Conservation (phyloP, 2,797 vertebrate species). For the Rhyacichthys aspro region DNA sequence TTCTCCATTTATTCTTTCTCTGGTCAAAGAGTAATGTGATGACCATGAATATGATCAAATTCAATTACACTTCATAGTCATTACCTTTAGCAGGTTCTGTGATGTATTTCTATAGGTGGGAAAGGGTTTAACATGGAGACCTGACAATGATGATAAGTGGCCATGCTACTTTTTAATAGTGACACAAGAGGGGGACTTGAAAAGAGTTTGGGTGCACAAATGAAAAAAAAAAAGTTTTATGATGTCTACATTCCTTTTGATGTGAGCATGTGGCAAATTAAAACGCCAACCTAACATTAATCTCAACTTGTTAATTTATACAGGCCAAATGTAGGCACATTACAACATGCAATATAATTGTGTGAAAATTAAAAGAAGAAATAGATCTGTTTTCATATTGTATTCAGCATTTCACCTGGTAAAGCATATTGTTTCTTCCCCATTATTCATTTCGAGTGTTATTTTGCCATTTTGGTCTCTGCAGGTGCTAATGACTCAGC, state of each 20-base stretch:
- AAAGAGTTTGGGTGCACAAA: constrained; percentile 37
- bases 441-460: constrained; percentile 9
- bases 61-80: constrained; percentile 47
- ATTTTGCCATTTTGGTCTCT: constrained; percentile 14
- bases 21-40: constrained; percentile 45
- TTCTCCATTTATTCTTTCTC: constrained; percentile 33
- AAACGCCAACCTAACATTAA: constrained; percentile 16
- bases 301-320: background rate
- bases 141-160: constrained; percentile 42
- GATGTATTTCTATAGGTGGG: constrained; percentile 37
- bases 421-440: too few species aligned
- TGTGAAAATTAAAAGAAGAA: too few species aligned
- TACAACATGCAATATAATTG: too few species aligned
- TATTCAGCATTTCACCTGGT: too few species aligned
- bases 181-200: constrained; percentile 52
- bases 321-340: too few species aligned
- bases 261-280: constrained; percentile 29
- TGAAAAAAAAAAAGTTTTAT: constrained; percentile 28
- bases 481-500: constrained; percentile 11
- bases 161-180: constrained; percentile 43
- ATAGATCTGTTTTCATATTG: too few species aligned
- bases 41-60: constrained; percentile 59
- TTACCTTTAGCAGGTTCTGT: constrained; percentile 34
- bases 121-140: constrained; percentile 35
- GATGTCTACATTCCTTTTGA: constrained; percentile 53